Evolutionary conservation across 2,113 vertebrate species (phyloP).

Genomic region (Ptilorrhoa leucosticta): DNA sequence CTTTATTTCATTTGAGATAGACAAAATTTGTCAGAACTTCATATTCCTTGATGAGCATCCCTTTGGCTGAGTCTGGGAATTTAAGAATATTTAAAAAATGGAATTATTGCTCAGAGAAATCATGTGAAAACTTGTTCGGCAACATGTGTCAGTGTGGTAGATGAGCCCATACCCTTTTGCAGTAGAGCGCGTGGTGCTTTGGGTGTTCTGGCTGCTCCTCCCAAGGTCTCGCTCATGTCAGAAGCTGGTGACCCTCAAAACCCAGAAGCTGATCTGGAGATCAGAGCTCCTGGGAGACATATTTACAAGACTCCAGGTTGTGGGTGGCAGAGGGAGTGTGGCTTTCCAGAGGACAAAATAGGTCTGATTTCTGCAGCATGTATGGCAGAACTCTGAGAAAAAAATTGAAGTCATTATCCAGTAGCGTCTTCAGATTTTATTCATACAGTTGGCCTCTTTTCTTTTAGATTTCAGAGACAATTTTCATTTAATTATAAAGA

Average conservation of each 20-base stretch:
- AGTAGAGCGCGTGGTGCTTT: fast-evolving
- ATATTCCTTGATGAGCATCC: background rate
- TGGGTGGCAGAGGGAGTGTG: background rate
- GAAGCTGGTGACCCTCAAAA: background rate
- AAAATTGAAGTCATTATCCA: background rate
- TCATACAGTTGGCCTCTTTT: background rate
- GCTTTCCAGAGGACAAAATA: background rate
- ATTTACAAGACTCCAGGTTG: background rate
- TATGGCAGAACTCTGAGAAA: background rate
- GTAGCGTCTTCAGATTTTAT: background rate
- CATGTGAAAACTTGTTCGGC: background rate
- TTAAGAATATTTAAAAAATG: background rate
- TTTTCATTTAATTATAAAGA: background rate
- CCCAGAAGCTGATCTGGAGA: background rate
- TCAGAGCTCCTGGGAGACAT: background rate
- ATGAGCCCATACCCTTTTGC: background rate
- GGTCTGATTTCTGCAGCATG: background rate
- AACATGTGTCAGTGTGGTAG: background rate
- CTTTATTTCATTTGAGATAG: background rate
- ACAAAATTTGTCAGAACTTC: background rate
- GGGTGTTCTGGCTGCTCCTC: background rate
- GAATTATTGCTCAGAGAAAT: background rate
- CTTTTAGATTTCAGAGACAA: background rate
- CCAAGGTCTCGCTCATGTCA: background rate
- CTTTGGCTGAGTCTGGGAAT: background rate